Evolutionary conservation across 2,113 vertebrate genomes (phyloP).

Genomic region (Podarcis cretensis): DNA sequence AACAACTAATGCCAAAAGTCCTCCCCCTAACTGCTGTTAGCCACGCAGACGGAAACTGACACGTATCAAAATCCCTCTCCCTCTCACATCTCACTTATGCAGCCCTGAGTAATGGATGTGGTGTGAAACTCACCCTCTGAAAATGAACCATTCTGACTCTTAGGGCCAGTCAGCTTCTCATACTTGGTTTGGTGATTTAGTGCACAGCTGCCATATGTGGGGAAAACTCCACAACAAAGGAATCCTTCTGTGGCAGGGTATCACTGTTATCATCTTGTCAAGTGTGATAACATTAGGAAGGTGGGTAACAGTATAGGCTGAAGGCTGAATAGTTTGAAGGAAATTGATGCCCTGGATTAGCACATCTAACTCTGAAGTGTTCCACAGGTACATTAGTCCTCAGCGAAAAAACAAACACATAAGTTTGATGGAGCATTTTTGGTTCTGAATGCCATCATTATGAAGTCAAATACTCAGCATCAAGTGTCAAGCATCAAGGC

Average conservation of each 20-base stretch:
- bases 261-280: background rate
- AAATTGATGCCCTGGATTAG: background rate
- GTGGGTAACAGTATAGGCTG: background rate
- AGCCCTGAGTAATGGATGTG: background rate
- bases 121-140: no score
- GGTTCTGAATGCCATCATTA: background rate
- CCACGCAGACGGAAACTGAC: no score
- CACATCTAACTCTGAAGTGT: background rate
- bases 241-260: background rate
- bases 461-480: background rate
- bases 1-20: no score
- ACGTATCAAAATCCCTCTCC: no score
- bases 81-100: background rate
- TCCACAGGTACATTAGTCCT: background rate
- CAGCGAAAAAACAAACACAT: no score
- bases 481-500: background rate
- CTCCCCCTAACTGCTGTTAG: background rate
- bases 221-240: background rate
- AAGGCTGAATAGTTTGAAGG: background rate
- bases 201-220: background rate
- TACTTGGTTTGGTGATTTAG: background rate
- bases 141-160: background rate
- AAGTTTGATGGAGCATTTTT: background rate
- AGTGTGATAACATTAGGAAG: background rate
- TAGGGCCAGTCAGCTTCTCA: background rate